These are phyloP conservation scores for Drosophila incognita DNA, from an alignment of 2,888 invertebrate species.

Conservation along the genomic window DNA sequence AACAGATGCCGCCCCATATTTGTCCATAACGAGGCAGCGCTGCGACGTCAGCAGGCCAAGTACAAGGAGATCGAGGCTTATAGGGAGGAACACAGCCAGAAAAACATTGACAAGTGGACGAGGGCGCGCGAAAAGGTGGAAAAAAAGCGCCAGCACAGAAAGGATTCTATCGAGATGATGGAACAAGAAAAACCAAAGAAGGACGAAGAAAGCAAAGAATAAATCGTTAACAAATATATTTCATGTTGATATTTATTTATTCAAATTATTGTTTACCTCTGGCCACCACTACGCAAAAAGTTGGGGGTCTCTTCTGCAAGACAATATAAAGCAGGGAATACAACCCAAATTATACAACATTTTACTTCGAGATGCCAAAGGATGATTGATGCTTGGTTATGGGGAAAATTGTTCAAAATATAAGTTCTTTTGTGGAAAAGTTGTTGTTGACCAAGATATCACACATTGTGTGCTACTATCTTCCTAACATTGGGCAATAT, in stretches of 20 bases:
- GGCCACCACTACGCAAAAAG: neutral
- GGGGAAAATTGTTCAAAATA: neutral
- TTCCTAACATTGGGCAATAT: neutral
- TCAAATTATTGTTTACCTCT: neutral
- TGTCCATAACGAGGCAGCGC: conserved; percentile 52
- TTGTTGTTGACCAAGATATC: neutral
- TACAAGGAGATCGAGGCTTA: conserved; percentile 27
- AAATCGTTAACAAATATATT: neutral
- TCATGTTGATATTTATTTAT: neutral
- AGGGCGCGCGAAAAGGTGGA: conserved; percentile 40
- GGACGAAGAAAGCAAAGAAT: neutral
- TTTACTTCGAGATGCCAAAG: neutral
- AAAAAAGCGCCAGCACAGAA: conserved; percentile 8
- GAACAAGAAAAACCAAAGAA: no score
- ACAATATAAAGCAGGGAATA: neutral
- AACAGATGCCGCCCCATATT: conserved; percentile 52
- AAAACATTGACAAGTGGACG: conserved; percentile 52
- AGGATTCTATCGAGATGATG: neutral
- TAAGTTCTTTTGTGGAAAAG: neutral
- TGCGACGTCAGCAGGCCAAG: conserved; percentile 36
- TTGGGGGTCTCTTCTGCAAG: neutral
- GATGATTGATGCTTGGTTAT: neutral
- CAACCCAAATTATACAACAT: neutral
- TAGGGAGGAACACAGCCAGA: conserved; percentile 23
- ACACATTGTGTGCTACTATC: neutral